Conservation (phyloP, 1,140 invertebrate genomes). For the Drosophila baimaii region DNA sequence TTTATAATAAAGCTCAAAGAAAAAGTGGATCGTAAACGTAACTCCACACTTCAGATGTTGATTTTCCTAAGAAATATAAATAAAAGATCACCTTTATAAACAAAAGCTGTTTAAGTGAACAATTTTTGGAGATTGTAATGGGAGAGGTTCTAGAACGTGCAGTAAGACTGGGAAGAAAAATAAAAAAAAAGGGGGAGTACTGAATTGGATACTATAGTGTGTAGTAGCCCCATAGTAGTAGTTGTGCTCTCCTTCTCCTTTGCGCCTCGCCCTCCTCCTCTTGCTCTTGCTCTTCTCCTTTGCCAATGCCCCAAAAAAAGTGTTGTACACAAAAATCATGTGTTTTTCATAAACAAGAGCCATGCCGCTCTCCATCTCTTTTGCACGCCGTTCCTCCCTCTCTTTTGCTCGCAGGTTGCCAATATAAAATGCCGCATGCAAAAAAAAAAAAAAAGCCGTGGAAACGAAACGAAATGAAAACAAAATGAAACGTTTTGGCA, state of each 20-base stretch:
- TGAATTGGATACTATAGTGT: slow-evolving; percentile 16
- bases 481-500: slow-evolving; percentile 60
- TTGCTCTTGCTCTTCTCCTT: slow-evolving; percentile 4
- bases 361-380: slow-evolving; percentile 17
- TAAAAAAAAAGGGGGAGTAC: too few relatives aligned
- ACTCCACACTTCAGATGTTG: slow-evolving; percentile 1
- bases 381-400: slow-evolving; percentile 18
- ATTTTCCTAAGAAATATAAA: slow-evolving; percentile 11
- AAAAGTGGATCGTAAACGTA: not conserved
- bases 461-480: slow-evolving; percentile 51
- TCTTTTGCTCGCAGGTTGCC: slow-evolving; percentile 65
- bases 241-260: slow-evolving; percentile 10
- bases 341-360: slow-evolving; percentile 71
- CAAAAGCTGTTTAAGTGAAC: not conserved
- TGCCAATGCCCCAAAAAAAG: slow-evolving; percentile 29
- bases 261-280: too few relatives aligned
- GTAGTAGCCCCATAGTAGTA: slow-evolving; percentile 25
- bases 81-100: not conserved
- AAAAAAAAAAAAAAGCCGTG: slow-evolving; percentile 49
- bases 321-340: slow-evolving; percentile 71
- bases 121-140: slow-evolving; percentile 12
- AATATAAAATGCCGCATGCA: slow-evolving; percentile 71
- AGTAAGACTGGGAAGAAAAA: not conserved
- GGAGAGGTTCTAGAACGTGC: not conserved
- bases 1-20: not conserved